phyloP scores from a whole-genome alignment of 2,888 invertebrate genomes.

The Tetragonula carbonaria region DNA sequence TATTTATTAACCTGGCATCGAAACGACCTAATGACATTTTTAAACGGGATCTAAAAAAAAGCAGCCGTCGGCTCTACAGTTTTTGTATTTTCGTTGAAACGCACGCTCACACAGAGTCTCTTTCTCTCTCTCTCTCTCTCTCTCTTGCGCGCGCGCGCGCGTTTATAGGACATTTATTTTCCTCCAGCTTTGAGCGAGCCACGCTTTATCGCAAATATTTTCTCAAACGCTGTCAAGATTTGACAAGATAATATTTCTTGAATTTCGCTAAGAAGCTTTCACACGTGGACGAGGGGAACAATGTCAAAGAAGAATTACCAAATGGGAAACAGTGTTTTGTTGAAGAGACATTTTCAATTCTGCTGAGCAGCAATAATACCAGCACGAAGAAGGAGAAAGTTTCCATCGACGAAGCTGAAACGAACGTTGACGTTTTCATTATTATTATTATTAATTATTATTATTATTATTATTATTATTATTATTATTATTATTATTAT shows the following conservation, averaged over 20 bases:
- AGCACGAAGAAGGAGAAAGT: no score
- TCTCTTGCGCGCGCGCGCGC: rapidly evolving
- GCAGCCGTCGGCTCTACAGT: no score
- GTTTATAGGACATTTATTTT: background rate
- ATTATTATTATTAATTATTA: no score
- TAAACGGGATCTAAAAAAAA: background rate
- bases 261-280: background rate
- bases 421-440: no score
- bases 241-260: background rate
- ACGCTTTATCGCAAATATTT: background rate
- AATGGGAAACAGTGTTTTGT: background rate
- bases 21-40: slow-evolving; percentile 12
- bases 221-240: background rate
- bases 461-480: background rate
- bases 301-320: no score
- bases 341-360: background rate
- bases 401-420: no score
- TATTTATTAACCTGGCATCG: background rate
- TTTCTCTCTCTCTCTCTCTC: background rate
- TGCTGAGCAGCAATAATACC: no score
- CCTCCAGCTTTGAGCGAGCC: no score
- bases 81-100: background rate
- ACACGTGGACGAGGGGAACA: background rate
- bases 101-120: no score
- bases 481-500: no score